These are phyloP conservation scores for Carlito syrichta DNA, from an alignment of 2,113 vertebrate genomes.

Conservation along the genomic window DNA sequence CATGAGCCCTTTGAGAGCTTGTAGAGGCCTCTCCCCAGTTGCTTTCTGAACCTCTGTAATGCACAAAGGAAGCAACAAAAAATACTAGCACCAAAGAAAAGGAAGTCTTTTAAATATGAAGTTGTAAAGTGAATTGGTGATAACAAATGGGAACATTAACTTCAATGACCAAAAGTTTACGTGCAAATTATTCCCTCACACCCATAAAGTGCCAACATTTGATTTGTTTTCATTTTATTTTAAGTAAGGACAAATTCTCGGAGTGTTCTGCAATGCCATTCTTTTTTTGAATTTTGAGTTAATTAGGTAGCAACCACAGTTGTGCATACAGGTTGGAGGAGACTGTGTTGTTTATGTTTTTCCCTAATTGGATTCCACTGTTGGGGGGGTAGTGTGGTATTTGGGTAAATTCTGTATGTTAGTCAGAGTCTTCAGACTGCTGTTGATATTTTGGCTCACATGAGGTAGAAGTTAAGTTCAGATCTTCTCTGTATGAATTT, in stretches of 20 bases:
- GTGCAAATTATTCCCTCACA: neutral
- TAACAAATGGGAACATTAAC: neutral
- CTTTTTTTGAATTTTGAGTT: neutral
- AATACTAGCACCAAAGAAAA: neutral
- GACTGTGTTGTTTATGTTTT: neutral
- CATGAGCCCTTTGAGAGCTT: neutral
- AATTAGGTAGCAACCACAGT: neutral
- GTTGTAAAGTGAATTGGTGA: neutral
- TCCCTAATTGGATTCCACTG: neutral
- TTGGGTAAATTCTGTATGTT: neutral
- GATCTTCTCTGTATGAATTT: neutral
- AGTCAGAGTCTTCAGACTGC: slow-evolving; percentile 51
- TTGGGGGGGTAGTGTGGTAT: neutral
- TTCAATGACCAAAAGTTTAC: neutral
- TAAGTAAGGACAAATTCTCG: neutral
- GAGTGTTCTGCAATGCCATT: neutral
- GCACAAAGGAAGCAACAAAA: neutral
- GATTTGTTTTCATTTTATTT: slow-evolving; percentile 22
- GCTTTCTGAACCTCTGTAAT: neutral
- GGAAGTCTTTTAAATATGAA: neutral
- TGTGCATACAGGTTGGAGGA: neutral
- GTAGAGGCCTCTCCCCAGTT: neutral
- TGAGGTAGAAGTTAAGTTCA: neutral
- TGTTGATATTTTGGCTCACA: neutral
- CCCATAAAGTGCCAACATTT: slow-evolving; percentile 23